Base-by-base conservation (phyloP, 2,113 vertebrate genomes). In the Saiga tatarica region DNA sequence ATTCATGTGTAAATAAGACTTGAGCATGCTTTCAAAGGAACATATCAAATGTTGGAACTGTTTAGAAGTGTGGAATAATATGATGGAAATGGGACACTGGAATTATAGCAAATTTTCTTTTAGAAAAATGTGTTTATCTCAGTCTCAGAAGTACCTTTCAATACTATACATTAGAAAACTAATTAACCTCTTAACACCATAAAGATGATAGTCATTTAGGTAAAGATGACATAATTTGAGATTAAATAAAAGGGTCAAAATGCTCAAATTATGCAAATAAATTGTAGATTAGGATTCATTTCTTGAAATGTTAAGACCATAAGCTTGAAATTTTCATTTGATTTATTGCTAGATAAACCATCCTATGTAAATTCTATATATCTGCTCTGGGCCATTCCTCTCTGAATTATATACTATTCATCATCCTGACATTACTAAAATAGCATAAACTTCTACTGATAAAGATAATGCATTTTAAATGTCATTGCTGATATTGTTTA, bases 361-460 rank as follows among this genome's bases (percentile, higher is more conserved):
- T 81, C 42, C 95, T 97, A 91, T 89, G 42, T 96, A 97, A 98
- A 97, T 98, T 97, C 95, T 71, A 81, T 95, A 16, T 97, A 97
- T 96, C 89, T 96, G 57, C 91, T 97, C 82, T 2, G 6, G 91
- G 91, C 89, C 78, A 96, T 96, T 98, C 93, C 85, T 94, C 60
- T 97, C 81, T 97, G 57, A 98, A 97, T 97, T 98, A 95, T 93
- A 85, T 95, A 78, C 76, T 74, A 98, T 97, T 97, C 84, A 98
- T 98, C 97, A 98, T 97, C 88, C 95, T 96, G 94, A 98, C 91
- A 96, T 92, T 96, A 97, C 82, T 84, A 97, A 98, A 97, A 86
- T 50, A 90, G 94, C 96, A 91, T 33, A 93, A 97, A 96, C 47
- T 36, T 89, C 64, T 96, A 64, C 59, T 98, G 62, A 95, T 98